Evolutionary conservation across 2,888 invertebrate genomes (phyloP).

Genomic region (Ametastegia equiseti): DNA sequence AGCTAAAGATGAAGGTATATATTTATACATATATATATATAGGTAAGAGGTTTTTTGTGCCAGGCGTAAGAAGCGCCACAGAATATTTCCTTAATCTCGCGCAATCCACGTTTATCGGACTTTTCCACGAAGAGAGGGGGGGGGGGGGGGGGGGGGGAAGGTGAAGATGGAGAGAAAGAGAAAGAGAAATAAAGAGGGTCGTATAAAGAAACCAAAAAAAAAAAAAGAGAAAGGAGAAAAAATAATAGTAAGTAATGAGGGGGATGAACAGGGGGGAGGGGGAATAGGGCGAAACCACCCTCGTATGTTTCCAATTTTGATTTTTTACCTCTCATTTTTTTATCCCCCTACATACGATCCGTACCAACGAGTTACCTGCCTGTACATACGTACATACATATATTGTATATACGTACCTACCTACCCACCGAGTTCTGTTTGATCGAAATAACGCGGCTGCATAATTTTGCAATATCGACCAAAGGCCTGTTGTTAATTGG

Average conservation of each 20-base stretch:
- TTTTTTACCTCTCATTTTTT: not conserved
- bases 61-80: not conserved
- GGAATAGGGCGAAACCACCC: not conserved
- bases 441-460: slow-evolving; percentile 25
- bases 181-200: not conserved
- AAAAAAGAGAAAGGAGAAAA: not conserved
- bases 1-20: not conserved
- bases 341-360: too few relatives aligned
- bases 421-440: not conserved
- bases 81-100: slow-evolving; percentile 37
- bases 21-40: not conserved
- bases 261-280: too few relatives aligned
- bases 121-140: not conserved
- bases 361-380: not conserved
- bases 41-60: not conserved
- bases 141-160: too few relatives aligned
- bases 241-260: not conserved
- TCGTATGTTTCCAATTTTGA: not conserved
- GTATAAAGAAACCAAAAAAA: too few relatives aligned
- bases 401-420: not conserved
- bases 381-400: not conserved
- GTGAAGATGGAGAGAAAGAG: not conserved
- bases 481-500: slow-evolving; percentile 28
- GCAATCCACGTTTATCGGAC: slow-evolving; percentile 32
- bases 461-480: slow-evolving; percentile 41